phyloP scores from a whole-genome alignment of 2,888 invertebrate species.

The Iphiclides podalirius region DNA sequence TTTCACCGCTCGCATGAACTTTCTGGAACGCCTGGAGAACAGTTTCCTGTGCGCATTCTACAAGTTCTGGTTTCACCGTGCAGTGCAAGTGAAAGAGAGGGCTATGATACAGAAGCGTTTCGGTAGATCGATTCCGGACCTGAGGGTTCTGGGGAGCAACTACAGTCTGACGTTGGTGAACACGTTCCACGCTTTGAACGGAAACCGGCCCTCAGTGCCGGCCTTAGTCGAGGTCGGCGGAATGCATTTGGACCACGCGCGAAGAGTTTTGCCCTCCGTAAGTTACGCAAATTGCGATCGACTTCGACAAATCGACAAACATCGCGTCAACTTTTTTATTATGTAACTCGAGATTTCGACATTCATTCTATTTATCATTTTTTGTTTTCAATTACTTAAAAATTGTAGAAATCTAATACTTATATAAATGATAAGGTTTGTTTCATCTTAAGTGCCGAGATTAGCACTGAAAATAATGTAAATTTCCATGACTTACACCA shows the following conservation, averaged over 20 bases:
- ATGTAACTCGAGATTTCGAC: no score
- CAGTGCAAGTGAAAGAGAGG: constrained; percentile 55
- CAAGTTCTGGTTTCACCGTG: constrained; percentile 54
- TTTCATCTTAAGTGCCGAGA: no score
- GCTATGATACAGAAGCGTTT: constrained; percentile 63
- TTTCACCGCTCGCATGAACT: constrained; percentile 68
- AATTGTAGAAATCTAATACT: no score
- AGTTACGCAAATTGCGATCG: no score
- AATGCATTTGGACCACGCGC: constrained; percentile 70
- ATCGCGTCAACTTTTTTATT: no score
- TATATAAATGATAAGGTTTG: no score
- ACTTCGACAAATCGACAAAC: no score
- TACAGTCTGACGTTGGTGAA: constrained; percentile 79
- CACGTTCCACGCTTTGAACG: constrained; percentile 81
- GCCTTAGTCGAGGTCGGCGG: constrained; percentile 83
- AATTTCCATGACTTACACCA: no score
- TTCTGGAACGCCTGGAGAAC: constrained; percentile 69
- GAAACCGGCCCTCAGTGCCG: constrained; percentile 76
- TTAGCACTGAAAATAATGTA: no score
- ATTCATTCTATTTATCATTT: no score
- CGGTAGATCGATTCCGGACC: constrained; percentile 67
- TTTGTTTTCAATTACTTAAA: no score
- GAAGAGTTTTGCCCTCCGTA: constrained; percentile 67
- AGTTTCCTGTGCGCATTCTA: constrained; percentile 45
- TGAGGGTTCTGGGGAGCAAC: constrained; percentile 74